phyloP scores from a whole-genome alignment of 2,797 vertebrate genomes.

The Sebastes ruberrimus region DNA sequence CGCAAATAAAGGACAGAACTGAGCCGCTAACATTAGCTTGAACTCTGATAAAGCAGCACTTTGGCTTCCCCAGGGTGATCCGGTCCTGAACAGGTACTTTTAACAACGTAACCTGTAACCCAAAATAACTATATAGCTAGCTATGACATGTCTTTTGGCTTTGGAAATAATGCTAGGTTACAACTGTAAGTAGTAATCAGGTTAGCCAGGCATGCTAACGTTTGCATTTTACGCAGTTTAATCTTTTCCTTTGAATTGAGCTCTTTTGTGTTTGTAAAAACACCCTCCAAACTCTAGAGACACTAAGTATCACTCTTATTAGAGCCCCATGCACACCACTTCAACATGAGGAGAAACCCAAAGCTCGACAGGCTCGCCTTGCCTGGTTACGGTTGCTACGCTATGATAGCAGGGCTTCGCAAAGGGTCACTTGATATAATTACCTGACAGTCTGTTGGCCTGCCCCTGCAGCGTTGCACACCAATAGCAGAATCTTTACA shows the following conservation, averaged over 20 bases:
- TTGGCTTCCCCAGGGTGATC: neutral
- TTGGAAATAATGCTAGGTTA: neutral
- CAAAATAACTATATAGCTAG: neutral
- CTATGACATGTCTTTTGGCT: neutral
- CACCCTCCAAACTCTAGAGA: neutral
- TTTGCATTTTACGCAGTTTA: neutral
- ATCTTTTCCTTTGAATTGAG: neutral
- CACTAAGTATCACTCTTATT: neutral
- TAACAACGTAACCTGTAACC: neutral
- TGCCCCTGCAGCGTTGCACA: conserved; percentile 87
- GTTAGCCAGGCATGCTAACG: neutral
- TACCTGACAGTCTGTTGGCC: conserved; percentile 89
- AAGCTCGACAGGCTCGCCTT: neutral
- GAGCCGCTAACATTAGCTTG: neutral
- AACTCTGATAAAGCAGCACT: neutral
- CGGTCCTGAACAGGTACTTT: neutral
- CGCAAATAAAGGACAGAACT: neutral
- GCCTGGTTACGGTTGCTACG: neutral
- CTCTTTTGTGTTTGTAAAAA: neutral
- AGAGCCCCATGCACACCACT: neutral
- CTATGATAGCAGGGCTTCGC: neutral
- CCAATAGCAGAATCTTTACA: conserved; percentile 86
- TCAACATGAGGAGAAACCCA: neutral
- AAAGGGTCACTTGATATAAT: neutral
- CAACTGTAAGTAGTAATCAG: neutral